Base-by-base conservation (phyloP, 2,888 invertebrate genomes). In the Cantharis flavilabris region DNA sequence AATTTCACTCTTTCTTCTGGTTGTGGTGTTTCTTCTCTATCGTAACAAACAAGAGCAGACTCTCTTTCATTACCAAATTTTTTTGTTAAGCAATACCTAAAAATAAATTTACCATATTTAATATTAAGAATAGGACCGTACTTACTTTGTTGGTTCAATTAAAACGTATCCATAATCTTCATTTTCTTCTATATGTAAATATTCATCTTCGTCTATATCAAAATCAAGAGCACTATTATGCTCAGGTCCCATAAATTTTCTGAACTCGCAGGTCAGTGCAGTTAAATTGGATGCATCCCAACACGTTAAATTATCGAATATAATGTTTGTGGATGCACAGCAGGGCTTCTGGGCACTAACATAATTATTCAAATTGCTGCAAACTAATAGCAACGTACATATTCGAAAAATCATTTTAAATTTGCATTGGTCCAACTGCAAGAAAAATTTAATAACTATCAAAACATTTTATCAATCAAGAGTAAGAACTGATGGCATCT, bases 31-130 rank as follows among this genome's bases (percentile, higher is more conserved):
- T 30, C 26, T n/a, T 70, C 14, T n/a, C 13, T 10, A 20, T 64
- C 33, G 16, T 5, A 7, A 23, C 74, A 74, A n/a, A 63, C 70
- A 4, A 70, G 11, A 3, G 70, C 63, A 7, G 63, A 14, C 2
- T 63, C 16, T 26, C 10, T 16, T 16, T 63, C 18, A 0, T n/a
- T 10, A n/a, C 13, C 62, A 33, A 49, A 49, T n/a, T 70, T 10
- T 18, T 70, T 70, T 9, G 74, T 18, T 26, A 70, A 5, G 23
- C 74, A 74, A 20, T 70, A 70, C 13, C 74, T 74, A 28, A 30
- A 69, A 70, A 28, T 16, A 10, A 14, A 14, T 26, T 70, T 26
- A 28, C 10, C 13, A 23, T n/a, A 69, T 64, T 18, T 18, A n/a
- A 63, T 9, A 69, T 23, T 13, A 23, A 23, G 7, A 20, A 20